phyloP scores from a whole-genome alignment of 2,113 vertebrate species.

The Gorsachius goisagi region DNA sequence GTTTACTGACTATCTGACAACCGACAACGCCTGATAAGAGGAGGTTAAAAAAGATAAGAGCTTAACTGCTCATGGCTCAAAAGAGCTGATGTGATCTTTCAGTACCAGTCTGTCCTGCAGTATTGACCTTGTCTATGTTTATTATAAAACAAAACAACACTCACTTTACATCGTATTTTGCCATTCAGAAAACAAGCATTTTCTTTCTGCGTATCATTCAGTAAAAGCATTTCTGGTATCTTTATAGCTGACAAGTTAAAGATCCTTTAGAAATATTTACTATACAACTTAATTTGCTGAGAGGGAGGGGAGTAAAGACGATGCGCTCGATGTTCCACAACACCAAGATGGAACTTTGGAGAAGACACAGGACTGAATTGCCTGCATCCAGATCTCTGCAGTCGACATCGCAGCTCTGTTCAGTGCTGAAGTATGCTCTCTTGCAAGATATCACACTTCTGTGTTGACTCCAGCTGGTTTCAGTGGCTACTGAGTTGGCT shows the following conservation, averaged over 20 bases:
- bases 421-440: not conserved
- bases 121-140: not conserved
- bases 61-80: not conserved
- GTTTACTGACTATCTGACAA: not conserved
- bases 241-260: not conserved
- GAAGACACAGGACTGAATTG: not conserved
- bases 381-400: not conserved
- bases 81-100: not conserved
- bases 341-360: not conserved
- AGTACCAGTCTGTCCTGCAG: not conserved
- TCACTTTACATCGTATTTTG: not conserved
- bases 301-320: not conserved
- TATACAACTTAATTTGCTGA: not conserved
- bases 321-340: not conserved
- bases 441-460: not conserved
- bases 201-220: not conserved
- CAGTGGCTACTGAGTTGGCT: not conserved
- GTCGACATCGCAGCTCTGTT: fast-evolving
- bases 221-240: not conserved
- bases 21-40: not conserved
- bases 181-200: not conserved
- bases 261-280: not conserved
- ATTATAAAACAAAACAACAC: not conserved
- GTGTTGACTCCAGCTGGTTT: not conserved
- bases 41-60: not conserved